These are phyloP conservation scores for Hylia prasina DNA, from an alignment of 2,113 vertebrate genomes.

Conservation along the genomic window DNA sequence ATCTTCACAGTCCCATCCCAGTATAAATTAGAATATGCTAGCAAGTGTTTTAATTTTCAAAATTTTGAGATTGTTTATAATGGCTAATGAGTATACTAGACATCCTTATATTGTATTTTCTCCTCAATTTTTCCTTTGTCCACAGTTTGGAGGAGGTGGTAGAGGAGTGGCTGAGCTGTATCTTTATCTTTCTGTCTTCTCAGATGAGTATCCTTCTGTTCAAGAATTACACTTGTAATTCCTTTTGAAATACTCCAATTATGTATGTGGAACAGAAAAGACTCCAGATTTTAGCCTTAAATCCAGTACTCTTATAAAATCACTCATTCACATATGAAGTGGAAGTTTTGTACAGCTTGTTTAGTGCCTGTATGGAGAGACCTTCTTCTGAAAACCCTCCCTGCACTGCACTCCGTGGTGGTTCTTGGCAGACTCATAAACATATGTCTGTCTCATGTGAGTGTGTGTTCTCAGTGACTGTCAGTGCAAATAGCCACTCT, in stretches of 20 bases:
- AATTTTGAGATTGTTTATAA: neutral
- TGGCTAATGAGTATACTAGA: neutral
- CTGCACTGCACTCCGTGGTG: fast-evolving
- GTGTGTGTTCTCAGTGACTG: neutral
- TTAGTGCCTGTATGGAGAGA: neutral
- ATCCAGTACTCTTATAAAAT: neutral
- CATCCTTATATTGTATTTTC: neutral
- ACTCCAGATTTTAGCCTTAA: neutral
- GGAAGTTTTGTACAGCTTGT: neutral
- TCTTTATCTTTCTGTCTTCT: neutral
- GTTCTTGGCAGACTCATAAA: neutral
- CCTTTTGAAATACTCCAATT: neutral
- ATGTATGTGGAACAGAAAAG: neutral
- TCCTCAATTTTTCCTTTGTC: neutral
- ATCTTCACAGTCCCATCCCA: neutral
- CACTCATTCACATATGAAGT: neutral
- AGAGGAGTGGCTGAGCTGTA: neutral
- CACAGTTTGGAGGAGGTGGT: neutral
- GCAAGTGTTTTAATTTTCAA: neutral
- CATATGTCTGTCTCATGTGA: neutral
- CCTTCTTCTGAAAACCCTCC: neutral
- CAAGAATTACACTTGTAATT: neutral
- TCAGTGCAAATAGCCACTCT: neutral
- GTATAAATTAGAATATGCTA: neutral
- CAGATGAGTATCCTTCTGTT: neutral